phyloP scores from a whole-genome alignment of 2,888 invertebrate genomes.

The Pollenia griseotomentosa region DNA sequence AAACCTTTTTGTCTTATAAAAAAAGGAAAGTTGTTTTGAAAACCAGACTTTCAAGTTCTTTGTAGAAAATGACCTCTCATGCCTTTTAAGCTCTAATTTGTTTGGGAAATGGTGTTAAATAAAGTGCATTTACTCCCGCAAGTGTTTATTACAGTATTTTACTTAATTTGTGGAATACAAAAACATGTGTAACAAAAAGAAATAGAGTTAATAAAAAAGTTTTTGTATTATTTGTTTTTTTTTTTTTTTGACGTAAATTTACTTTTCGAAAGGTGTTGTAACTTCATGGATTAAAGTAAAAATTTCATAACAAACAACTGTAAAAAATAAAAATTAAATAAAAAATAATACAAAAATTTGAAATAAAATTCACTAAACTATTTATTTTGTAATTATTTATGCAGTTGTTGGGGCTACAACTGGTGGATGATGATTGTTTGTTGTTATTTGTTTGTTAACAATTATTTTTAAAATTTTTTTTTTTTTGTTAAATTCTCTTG shows the following conservation, averaged over 20 bases:
- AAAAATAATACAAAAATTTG: background rate
- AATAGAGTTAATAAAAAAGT: conserved; percentile 3
- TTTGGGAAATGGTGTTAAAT: background rate
- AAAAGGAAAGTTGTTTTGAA: no score
- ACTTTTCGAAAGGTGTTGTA: conserved; percentile 56
- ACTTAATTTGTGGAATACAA: background rate
- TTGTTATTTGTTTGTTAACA: conserved; percentile 55
- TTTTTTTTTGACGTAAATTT: conserved; percentile 48
- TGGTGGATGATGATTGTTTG: conserved; percentile 32
- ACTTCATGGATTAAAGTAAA: conserved; percentile 39
- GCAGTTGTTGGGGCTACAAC: conserved; percentile 56
- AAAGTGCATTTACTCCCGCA: conserved; percentile 7
- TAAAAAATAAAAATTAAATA: conserved; percentile 6
- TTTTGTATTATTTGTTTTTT: conserved; percentile 7
- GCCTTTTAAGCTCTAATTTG: no score
- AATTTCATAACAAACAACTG: conserved; percentile 52
- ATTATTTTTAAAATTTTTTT: conserved; percentile 6
- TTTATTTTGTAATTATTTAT: conserved; percentile 65
- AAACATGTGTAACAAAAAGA: conserved; percentile 8
- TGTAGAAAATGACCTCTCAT: no score
- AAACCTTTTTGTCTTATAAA: no score
- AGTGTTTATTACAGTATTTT: background rate
- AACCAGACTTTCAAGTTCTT: no score
- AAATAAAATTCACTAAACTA: conserved; percentile 51
- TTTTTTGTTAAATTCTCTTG: background rate